Base-by-base conservation (phyloP, 2,113 vertebrate genomes). In the Pteropus alecto region DNA sequence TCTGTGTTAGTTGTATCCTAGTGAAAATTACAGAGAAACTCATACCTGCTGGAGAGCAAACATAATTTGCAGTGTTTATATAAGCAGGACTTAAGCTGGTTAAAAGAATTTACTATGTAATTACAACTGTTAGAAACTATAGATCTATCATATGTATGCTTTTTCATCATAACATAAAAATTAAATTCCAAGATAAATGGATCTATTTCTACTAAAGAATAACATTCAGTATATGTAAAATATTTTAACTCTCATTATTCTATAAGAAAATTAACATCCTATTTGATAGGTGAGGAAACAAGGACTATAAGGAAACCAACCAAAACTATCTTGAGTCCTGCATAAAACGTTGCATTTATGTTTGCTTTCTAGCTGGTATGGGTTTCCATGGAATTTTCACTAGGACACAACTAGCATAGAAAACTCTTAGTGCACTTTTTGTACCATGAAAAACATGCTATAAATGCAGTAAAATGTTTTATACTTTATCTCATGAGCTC, bases 111-210 rank as follows among this genome's bases (percentile, higher is more conserved):
- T 94, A 92, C 7, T 93, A 51, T 51, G 33, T 51, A 73, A 73
- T 48, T 91, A 76, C 6, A 82, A 97, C 19, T 77, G n/a, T 56
- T 22, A 65, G 58, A 35, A 85, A 82, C n/a, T 33, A 77, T 3
- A n/a, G 56, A 67, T 24, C 38, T 48, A 65, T 76, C 15, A 88
- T 43, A 70, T 7, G 70, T 58, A 43, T 30, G 9, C 11, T 82
- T 92, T 90, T 41, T 89, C 22, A 74, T n/a, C 77, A 26, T 91
- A 94, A 82, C 93, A 92, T 33, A 61, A 77, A 33, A 95, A 93
- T 38, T 73, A 76, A 74, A 82, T 30, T 71, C 84, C 28, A 96
- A 95, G 28, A 22, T 71, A 93, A 96, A 85, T 26, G 6, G 24
- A 82, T 43, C 41, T 86, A 86, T 90, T 94, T 94, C 67, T 74